Conservation (phyloP, 2,797 vertebrate genomes). For the Somateria mollissima region DNA sequence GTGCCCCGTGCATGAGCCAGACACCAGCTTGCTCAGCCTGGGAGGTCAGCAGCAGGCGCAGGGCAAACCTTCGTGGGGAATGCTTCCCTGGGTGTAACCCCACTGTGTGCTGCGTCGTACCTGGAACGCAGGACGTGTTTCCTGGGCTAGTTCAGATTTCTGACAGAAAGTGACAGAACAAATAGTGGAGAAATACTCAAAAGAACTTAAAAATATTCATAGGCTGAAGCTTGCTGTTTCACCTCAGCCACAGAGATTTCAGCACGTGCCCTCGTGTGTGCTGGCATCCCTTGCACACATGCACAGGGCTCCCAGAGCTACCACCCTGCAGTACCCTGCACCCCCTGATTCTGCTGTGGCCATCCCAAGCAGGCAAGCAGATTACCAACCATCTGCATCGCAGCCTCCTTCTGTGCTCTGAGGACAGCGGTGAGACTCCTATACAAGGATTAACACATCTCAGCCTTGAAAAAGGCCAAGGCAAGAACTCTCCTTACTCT, state of each 20-base stretch:
- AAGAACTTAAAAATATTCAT: neutral
- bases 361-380: neutral
- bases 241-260: neutral
- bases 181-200: fast-evolving
- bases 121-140: neutral
- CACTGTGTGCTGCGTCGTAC: fast-evolving
- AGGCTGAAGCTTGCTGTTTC: neutral
- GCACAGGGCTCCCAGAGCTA: neutral
- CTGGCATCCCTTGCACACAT: neutral
- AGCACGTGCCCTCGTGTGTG: neutral
- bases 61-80: neutral
- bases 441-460: neutral
- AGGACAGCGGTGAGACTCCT: neutral
- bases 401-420: neutral
- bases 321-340: neutral
- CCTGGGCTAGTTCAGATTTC: neutral
- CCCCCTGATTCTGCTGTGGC: neutral
- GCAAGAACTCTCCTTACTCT: neutral
- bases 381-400: neutral
- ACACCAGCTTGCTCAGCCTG: neutral
- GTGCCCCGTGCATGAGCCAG: fast-evolving
- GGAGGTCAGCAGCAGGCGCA: neutral
- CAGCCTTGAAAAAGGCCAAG: neutral
- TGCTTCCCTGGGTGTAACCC: fast-evolving
- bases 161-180: neutral